Conservation (phyloP, 2,113 vertebrate genomes). For the Crotalus tigris region DNA sequence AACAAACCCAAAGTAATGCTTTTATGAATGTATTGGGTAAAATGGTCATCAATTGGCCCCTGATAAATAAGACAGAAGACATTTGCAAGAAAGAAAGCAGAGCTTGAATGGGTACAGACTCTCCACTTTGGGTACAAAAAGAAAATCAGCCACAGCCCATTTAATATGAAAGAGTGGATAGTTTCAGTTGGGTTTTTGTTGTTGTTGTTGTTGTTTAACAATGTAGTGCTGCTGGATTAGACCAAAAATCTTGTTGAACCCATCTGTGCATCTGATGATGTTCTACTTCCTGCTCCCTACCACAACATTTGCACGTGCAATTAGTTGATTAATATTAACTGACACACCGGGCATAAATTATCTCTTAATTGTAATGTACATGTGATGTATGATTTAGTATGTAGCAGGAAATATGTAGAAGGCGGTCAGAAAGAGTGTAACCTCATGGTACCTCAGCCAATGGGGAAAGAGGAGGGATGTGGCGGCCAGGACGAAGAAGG, state of each 20-base stretch:
- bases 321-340: too few relatives aligned
- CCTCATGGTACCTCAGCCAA: too few relatives aligned
- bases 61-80: conserved; percentile 55
- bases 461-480: too few relatives aligned
- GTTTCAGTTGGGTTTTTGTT: not conserved
- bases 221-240: not conserved
- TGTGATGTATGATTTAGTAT: too few relatives aligned
- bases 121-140: not conserved
- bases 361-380: too few relatives aligned
- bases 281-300: not conserved
- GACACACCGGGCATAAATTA: too few relatives aligned
- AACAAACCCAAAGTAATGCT: conserved; percentile 63
- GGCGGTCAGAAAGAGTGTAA: too few relatives aligned
- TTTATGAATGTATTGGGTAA: conserved; percentile 58
- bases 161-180: not conserved
- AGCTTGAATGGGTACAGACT: not conserved
- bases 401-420: too few relatives aligned
- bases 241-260: not conserved
- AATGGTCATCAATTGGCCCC: conserved; percentile 45
- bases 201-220: not conserved
- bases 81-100: conserved; percentile 26
- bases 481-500: too few relatives aligned
- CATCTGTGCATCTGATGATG: not conserved
- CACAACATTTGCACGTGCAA: not conserved
- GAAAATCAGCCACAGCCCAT: not conserved